phyloP scores from a whole-genome alignment of 2,113 vertebrate species.

The Arothron firmamentum region DNA sequence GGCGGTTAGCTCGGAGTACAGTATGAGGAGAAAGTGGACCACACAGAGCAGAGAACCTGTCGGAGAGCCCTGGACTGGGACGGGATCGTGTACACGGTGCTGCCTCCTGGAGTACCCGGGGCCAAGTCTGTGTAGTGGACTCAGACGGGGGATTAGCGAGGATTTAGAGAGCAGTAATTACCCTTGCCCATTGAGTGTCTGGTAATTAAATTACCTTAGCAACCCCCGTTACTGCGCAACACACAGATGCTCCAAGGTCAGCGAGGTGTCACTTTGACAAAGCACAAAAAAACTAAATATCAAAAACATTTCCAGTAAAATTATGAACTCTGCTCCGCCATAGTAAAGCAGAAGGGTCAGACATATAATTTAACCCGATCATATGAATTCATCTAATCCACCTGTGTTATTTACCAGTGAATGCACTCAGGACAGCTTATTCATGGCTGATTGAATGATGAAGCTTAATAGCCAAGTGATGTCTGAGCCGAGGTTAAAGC shows the following conservation, averaged over 20 bases:
- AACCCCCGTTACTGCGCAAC: slow-evolving; percentile 41
- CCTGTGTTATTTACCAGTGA: background rate
- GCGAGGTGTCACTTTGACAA: slow-evolving; percentile 7
- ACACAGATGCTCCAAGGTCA: slow-evolving; percentile 50
- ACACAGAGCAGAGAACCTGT: background rate
- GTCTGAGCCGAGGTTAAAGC: slow-evolving; percentile 43
- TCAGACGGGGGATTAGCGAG: slow-evolving; percentile 66
- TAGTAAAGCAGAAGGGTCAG: background rate
- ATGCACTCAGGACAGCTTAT: background rate
- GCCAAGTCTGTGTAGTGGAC: slow-evolving; percentile 35
- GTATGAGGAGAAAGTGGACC: background rate
- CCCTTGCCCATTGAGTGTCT: slow-evolving; percentile 53
- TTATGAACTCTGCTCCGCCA: background rate
- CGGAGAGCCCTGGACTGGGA: slow-evolving; percentile 24
- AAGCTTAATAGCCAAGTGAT: slow-evolving; percentile 22
- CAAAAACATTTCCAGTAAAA: no score
- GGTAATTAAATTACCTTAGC: slow-evolving; percentile 75
- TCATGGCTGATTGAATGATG: background rate
- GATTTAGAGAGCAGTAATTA: slow-evolving; percentile 76
- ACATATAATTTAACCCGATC: background rate
- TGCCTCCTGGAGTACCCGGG: slow-evolving; percentile 31
- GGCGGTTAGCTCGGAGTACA: no score
- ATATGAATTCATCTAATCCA: background rate
- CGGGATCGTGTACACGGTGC: slow-evolving; percentile 33
- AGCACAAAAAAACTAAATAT: no score